phyloP scores from a whole-genome alignment of 2,113 vertebrate species.

The Bubo bubo region DNA sequence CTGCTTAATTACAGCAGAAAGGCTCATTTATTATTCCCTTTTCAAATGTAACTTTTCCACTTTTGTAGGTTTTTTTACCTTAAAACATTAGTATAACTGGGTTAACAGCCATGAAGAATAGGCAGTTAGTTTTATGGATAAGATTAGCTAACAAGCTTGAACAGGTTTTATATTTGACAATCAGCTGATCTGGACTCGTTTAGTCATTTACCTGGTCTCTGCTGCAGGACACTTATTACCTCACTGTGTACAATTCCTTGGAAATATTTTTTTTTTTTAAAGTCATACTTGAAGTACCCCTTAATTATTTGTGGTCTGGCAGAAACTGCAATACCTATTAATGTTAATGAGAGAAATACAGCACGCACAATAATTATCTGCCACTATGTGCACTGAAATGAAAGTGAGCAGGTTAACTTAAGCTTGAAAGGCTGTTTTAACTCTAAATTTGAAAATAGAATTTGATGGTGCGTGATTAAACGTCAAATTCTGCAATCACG shows the following conservation, averaged over 20 bases:
- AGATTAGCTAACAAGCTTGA: conserved; percentile 8
- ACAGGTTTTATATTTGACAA: conserved; percentile 16
- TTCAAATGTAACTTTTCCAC: background rate
- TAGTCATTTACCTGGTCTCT: background rate
- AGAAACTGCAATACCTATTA: conserved; percentile 34
- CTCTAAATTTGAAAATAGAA: conserved; percentile 18
- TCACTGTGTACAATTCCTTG: background rate
- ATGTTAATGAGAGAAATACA: conserved; percentile 42
- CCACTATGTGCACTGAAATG: background rate
- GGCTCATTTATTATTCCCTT: background rate
- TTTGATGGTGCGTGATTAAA: conserved; percentile 37
- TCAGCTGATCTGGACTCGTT: background rate
- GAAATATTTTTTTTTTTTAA: background rate
- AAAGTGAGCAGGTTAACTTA: conserved; percentile 7
- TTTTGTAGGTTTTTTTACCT: background rate
- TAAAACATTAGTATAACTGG: background rate
- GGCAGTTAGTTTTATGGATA: conserved; percentile 9
- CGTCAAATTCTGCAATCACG: background rate
- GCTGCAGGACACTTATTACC: background rate
- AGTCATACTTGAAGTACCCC: conserved; percentile 1
- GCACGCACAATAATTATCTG: background rate
- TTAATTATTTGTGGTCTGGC: conserved; percentile 48
- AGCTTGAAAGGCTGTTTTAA: conserved; percentile 13
- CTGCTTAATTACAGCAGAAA: conserved; percentile 4
- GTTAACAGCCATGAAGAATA: conserved; percentile 35